A percentile compares a stretch with the other conserved stretches of the same genome.
Evolutionary conservation across 2,888 invertebrate species (phyloP).

Genomic region (Serrognathus titanus): DNA sequence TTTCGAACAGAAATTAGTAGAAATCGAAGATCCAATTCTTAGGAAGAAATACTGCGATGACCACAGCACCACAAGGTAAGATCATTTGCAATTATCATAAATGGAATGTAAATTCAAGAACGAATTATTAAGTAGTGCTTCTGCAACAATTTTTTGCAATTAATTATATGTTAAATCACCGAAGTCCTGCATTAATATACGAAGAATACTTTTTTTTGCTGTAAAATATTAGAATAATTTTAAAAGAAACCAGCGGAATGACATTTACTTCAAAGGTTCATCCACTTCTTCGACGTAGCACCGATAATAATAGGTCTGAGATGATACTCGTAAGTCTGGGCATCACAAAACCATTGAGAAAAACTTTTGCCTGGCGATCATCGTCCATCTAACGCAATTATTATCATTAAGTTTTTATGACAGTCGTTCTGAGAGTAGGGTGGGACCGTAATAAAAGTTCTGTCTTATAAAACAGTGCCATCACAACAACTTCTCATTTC

Average conservation of each 20-base stretch:
- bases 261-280: conserved; percentile 25
- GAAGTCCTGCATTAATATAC: neutral
- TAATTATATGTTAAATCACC: too few species aligned
- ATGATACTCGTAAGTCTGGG: conserved; percentile 27
- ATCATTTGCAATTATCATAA: conserved; percentile 1
- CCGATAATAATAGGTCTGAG: conserved; percentile 41
- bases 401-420: conserved; percentile 36
- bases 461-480: conserved; percentile 29
- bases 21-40: conserved; percentile 76
- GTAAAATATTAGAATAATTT: neutral
- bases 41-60: conserved; percentile 79
- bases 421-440: conserved; percentile 21
- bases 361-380: conserved; percentile 25
- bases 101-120: neutral
- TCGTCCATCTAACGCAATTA: conserved; percentile 33
- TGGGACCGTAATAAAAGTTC: conserved; percentile 19
- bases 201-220: neutral
- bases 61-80: conserved; percentile 73
- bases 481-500: conserved; percentile 9
- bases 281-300: conserved; percentile 37
- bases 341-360: conserved; percentile 34
- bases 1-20: conserved; percentile 81
- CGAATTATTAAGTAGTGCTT: neutral
- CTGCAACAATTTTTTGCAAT: too few species aligned
- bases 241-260: too few species aligned